Base-by-base conservation (phyloP, 2,797 vertebrate genomes). In the Enteromius mattozi region DNA sequence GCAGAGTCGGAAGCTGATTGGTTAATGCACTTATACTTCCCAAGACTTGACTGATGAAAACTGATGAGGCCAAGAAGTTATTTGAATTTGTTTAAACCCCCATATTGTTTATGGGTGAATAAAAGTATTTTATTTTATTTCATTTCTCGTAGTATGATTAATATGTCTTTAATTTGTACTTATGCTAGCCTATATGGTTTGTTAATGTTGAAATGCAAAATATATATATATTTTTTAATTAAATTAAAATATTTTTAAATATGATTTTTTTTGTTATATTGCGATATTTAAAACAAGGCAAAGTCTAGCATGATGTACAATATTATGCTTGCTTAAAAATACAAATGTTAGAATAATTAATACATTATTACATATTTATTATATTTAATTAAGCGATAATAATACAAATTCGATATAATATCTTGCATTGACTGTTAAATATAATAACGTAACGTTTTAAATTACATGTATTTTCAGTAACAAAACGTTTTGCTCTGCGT, bases 1-100 rank as follows among this genome's bases (percentile, higher is more conserved):
- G 19, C 24, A 2, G 9, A 1, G 3, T 68, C 84, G 47, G 12
- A 21, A 49, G 56, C 33, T 84, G 75, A 80, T 88, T 87, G 89
- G 86, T 66, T 33, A 65, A 40, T 1, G 5, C 40, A 13, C 27
- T 66, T 13, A 12, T 3, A 27, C 16, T 33, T 61, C 10, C n/a
- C 19, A 16, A 33, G 61, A 13, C 14, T 3, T 33, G 61, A 33
- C 61, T 8, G 61, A n/a, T 21, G 51, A 3, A 21, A 56, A n/a
- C 19, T n/a, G 51, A n/a, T n/a, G 1, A 9, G 51, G 19, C 7
- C 21, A 56, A 56, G 0, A 56, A 1, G 3, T n/a, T n/a, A 3
- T n/a, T 56, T 4, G 8, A 56, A n/a, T 56, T 56, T 56, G 54
- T n/a, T n/a, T 56, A 56, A 56, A 21, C 7, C 51, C 1, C 51